These are phyloP conservation scores for Orestias chungarensis DNA, from an alignment of 2,797 vertebrate genomes.

Conservation along the genomic window DNA sequence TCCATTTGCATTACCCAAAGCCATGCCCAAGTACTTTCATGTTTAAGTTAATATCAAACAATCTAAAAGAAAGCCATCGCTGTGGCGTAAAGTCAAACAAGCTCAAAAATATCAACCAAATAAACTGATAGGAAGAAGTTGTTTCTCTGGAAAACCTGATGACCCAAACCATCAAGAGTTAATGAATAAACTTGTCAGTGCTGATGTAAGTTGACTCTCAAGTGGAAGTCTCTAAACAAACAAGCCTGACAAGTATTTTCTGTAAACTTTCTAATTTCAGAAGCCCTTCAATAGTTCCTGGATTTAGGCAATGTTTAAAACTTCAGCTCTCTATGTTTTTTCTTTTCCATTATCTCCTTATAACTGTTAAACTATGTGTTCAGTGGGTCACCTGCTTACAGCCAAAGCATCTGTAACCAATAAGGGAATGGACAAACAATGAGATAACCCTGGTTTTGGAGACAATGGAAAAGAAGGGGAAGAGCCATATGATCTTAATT, in stretches of 20 bases:
- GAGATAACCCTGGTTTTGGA: not conserved
- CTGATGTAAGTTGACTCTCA: conserved; percentile 3
- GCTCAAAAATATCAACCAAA: conserved; percentile 16
- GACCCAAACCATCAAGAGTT: not conserved
- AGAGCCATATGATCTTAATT: too few relatives aligned
- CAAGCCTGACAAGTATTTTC: not conserved
- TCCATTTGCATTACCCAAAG: conserved; percentile 99
- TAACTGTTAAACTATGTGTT: too few relatives aligned
- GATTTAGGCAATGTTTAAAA: conserved; percentile 58
- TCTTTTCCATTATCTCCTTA: not conserved
- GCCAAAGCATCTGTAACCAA: not conserved
- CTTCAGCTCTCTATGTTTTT: conserved; percentile 24
- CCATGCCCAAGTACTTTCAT: conserved; percentile 95
- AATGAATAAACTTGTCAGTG: not conserved
- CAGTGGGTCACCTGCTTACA: not conserved
- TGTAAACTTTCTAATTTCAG: conserved; percentile 6
- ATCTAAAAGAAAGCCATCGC: conserved; percentile 60
- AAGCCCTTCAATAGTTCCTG: conserved; percentile 51
- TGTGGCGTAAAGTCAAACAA: conserved; percentile 12
- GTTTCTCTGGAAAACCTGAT: not conserved
- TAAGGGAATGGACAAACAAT: not conserved
- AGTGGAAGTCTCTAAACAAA: not conserved
- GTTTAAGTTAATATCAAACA: conserved; percentile 95
- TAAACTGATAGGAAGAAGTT: not conserved
- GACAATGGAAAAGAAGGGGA: not conserved